A percentile compares a stretch with the other conserved stretches of the same genome.
Evolutionary conservation across 53 echinoderm and acorn worm species (phyloP).

Genomic region (Zoroaster sp.): DNA sequence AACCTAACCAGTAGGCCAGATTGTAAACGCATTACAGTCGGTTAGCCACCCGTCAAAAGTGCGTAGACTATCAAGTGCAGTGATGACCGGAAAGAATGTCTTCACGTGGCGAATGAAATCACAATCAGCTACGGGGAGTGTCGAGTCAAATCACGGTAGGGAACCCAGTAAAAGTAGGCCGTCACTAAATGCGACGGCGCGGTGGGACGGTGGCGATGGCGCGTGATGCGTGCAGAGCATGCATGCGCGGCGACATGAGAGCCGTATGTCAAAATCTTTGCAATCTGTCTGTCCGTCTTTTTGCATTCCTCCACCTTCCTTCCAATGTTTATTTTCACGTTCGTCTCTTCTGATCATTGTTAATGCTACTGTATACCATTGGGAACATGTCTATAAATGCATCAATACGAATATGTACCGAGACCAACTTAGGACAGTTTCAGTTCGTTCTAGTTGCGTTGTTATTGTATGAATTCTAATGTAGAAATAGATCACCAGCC

Average conservation of each 20-base stretch:
- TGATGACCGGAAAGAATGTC: constrained; percentile 39
- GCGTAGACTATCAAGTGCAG: not conserved
- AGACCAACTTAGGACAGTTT: no score
- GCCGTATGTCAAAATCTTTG: no score
- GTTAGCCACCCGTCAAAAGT: constrained; percentile 4
- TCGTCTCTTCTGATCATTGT: no score
- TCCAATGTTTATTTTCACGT: no score
- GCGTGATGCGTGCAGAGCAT: not conserved
- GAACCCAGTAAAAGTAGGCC: not conserved
- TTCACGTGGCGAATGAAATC: constrained; percentile 48
- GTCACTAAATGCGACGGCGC: not conserved
- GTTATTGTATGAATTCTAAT: no score
- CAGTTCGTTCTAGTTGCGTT: no score
- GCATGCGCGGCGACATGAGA: not conserved
- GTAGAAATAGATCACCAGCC: no score
- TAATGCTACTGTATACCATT: no score
- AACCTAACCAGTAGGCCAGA: not conserved
- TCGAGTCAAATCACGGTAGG: constrained; percentile 16
- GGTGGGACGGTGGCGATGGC: not conserved
- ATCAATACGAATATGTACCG: no score
- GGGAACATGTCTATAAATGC: no score
- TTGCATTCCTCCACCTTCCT: no score
- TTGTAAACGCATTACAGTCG: constrained; percentile 31
- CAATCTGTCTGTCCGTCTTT: no score
- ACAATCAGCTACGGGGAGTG: constrained; percentile 19